phyloP scores from a whole-genome alignment of 2,797 vertebrate genomes.

The Cuculus canorus region DNA sequence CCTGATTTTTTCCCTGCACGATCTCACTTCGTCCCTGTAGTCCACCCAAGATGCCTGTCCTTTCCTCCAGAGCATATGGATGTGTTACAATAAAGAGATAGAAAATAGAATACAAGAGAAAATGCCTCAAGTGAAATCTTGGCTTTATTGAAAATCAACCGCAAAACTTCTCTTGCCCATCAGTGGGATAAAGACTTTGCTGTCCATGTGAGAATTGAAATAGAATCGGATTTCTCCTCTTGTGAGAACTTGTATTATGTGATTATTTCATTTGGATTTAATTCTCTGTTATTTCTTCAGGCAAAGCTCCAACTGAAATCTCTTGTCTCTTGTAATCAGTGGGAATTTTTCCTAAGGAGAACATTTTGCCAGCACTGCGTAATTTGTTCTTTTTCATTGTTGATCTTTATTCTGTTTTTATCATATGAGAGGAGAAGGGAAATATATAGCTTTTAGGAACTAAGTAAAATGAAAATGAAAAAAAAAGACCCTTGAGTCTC shows the following conservation, averaged over 20 bases:
- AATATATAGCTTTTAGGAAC: not conserved
- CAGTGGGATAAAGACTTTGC: not conserved
- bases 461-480: not conserved
- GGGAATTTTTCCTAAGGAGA: constrained; percentile 37
- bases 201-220: not conserved
- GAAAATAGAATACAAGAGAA: constrained; percentile 9
- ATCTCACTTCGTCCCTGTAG: no score
- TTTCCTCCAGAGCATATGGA: no score
- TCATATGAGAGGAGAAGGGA: not conserved
- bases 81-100: not conserved
- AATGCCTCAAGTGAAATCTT: not conserved
- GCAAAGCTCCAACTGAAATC: constrained; percentile 24
- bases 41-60: no score
- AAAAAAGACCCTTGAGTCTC: not conserved
- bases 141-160: constrained; percentile 7
- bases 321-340: constrained; percentile 41
- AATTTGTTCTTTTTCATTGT: not conserved
- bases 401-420: constrained; percentile 17
- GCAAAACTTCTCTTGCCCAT: not conserved
- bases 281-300: constrained; percentile 44
- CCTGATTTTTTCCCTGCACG: no score
- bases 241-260: not conserved
- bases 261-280: constrained; percentile 44
- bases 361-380: not conserved
- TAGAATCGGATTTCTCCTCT: constrained; percentile 7